These are phyloP conservation scores for Hirundo rustica DNA, from an alignment of 2,797 vertebrate genomes.

Conservation along the genomic window DNA sequence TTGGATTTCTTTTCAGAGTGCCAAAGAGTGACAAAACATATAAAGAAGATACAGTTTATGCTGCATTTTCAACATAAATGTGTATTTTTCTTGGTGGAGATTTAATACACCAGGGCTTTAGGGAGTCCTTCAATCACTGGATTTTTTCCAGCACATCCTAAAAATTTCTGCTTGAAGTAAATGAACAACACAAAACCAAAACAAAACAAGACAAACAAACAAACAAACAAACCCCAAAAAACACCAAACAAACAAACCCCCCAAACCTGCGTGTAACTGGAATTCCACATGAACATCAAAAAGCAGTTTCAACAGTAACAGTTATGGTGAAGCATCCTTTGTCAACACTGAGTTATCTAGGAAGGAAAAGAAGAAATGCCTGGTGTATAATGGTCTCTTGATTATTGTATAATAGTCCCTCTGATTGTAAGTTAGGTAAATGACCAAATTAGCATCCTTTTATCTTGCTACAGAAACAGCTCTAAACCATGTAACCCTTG, in stretches of 20 bases:
- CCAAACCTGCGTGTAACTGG: neutral
- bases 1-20: neutral
- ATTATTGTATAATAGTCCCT: neutral
- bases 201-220: neutral
- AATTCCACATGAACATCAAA: neutral
- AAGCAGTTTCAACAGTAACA: neutral
- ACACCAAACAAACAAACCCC: too few species aligned
- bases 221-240: too few species aligned
- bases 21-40: neutral
- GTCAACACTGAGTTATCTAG: neutral
- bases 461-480: neutral
- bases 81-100: neutral
- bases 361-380: neutral
- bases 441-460: neutral
- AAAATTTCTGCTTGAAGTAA: conserved; percentile 1
- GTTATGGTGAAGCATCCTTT: neutral
- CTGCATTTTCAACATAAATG: neutral
- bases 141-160: neutral
- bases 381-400: neutral
- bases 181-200: neutral
- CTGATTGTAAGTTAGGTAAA: neutral
- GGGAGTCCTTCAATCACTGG: neutral
- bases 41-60: neutral
- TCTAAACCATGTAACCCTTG: neutral
- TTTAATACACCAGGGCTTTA: neutral